A percentile compares a stretch with the other conserved stretches of the same genome.
Evolutionary conservation across 2,113 vertebrate genomes (phyloP).

Genomic region (Atlantisia rogersi): DNA sequence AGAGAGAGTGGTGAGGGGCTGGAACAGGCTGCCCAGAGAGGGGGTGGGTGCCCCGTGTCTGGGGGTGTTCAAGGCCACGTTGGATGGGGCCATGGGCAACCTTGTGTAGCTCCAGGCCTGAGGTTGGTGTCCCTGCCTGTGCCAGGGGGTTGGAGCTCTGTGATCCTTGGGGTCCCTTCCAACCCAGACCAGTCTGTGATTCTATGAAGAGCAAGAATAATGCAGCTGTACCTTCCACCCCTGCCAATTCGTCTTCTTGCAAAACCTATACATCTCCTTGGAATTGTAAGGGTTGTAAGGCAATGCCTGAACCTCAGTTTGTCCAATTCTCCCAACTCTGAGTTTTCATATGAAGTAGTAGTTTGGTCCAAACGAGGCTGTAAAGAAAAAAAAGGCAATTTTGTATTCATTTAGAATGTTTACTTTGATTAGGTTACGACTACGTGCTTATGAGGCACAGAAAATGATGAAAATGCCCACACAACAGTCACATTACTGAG

Average conservation of each 20-base stretch:
- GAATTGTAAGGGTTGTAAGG: slow-evolving; percentile 87
- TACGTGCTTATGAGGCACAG: neutral
- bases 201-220: neutral
- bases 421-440: no score
- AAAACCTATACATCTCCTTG: slow-evolving; percentile 87
- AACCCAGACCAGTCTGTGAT: no score
- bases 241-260: slow-evolving; percentile 87
- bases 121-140: no score
- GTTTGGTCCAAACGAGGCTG: slow-evolving; percentile 86
- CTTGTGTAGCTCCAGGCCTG: no score
- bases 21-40: no score
- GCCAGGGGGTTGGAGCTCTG: no score
- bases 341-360: slow-evolving; percentile 66
- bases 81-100: no score
- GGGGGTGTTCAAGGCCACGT: no score
- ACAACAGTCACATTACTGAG: neutral
- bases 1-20: no score
- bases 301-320: slow-evolving; percentile 84
- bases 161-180: no score
- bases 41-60: no score
- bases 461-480: neutral
- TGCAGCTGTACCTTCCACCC: slow-evolving; percentile 84
- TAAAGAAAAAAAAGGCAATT: neutral
- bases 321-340: slow-evolving; percentile 80
- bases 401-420: neutral